Evolutionary conservation across 2,113 vertebrate species (phyloP).

Genomic region (Callionymus lyra): DNA sequence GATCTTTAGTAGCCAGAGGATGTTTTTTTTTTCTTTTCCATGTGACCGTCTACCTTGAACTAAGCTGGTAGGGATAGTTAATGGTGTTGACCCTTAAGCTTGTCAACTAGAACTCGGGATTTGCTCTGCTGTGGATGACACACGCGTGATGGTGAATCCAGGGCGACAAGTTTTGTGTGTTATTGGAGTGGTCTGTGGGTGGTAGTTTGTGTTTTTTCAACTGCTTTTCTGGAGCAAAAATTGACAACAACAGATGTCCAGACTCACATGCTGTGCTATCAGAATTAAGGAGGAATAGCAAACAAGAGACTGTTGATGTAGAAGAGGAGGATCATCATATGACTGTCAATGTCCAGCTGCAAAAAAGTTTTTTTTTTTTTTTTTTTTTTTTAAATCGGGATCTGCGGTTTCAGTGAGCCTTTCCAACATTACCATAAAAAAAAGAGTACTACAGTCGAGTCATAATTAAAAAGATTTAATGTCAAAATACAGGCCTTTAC

Average conservation of each 20-base stretch:
- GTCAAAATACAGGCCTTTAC: no score
- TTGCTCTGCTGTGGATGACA: conserved; percentile 24
- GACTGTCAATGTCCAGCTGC: no score
- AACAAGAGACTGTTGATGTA: no score
- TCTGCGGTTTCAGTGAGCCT: no score
- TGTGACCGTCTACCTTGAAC: conserved; percentile 29
- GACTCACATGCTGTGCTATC: conserved; percentile 26
- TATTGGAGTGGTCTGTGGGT: conserved; percentile 30
- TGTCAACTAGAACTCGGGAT: conserved; percentile 44
- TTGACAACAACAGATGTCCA: conserved; percentile 41
- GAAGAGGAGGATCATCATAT: no score
- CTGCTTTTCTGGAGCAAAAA: conserved; percentile 26
- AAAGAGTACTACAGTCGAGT: no score
- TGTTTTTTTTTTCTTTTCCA: neutral
- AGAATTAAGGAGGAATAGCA: conserved; percentile 7
- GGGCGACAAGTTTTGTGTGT: conserved; percentile 12
- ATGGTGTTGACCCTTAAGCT: conserved; percentile 48
- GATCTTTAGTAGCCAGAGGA: conserved; percentile 16
- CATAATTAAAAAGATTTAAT: no score
- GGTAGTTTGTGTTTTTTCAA: conserved; percentile 7
- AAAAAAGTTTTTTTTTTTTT: no score
- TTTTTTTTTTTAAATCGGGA: no score
- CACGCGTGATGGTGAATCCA: conserved; percentile 6
- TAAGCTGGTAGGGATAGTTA: conserved; percentile 47
- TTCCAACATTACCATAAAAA: no score